phyloP scores from a whole-genome alignment of 2,888 invertebrate genomes.

The Noctua fimbriata region DNA sequence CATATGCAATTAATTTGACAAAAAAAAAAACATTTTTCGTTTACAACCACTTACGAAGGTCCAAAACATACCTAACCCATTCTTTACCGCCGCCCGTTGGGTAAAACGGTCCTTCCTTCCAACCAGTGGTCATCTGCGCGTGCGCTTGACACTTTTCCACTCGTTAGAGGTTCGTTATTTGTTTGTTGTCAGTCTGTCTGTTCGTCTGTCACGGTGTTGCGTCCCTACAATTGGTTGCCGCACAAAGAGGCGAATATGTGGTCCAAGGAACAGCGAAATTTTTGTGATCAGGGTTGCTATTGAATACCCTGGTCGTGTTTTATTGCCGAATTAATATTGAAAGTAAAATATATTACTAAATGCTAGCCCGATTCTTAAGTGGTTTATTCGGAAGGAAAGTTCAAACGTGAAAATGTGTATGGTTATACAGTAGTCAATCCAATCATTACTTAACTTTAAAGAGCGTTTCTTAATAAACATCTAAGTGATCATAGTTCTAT shows the following conservation, averaged over 20 bases:
- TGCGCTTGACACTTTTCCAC: conserved; percentile 84
- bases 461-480: not conserved
- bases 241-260: conserved; percentile 73
- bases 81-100: conserved; percentile 4
- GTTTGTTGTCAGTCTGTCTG: conserved; percentile 85
- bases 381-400: not conserved
- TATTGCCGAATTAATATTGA: not conserved
- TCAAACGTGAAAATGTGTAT: not conserved
- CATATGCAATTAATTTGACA: not conserved
- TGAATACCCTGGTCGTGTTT: not conserved
- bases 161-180: conserved; percentile 88
- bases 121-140: conserved; percentile 61
- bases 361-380: not conserved
- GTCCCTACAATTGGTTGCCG: conserved; percentile 78
- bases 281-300: not conserved
- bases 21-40: not conserved
- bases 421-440: not conserved
- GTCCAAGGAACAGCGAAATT: conserved; percentile 18
- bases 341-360: not conserved
- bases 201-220: conserved; percentile 73
- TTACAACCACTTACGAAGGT: not conserved
- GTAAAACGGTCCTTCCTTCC: conserved; percentile 35
- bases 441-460: not conserved
- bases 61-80: not conserved
- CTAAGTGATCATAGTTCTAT: not conserved